Evolutionary conservation across 2,888 invertebrate species (phyloP).

Genomic region (Dryococelus australis): DNA sequence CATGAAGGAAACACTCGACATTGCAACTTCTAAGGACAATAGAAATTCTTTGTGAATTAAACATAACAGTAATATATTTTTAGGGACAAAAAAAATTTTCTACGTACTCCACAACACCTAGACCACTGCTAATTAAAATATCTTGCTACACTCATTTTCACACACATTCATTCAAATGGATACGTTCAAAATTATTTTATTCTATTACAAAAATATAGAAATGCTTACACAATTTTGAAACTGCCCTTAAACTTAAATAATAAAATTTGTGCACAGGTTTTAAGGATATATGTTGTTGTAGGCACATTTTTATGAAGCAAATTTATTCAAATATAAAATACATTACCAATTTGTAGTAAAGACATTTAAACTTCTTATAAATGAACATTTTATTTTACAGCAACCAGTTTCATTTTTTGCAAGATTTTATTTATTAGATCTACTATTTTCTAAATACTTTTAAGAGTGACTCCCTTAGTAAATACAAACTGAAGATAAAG

Average conservation of each 20-base stretch:
- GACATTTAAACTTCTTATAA: not conserved
- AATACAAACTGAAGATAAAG: too few relatives aligned
- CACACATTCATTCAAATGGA: constrained; percentile 21
- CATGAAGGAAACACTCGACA: constrained; percentile 11
- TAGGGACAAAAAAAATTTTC: constrained; percentile 22
- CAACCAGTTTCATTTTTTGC: not conserved
- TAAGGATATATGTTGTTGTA: not conserved
- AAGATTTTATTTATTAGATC: not conserved
- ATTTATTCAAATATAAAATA: not conserved
- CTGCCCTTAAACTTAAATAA: not conserved
- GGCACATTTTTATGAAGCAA: not conserved
- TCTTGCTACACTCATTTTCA: not conserved
- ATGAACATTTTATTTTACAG: not conserved
- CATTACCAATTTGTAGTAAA: not conserved
- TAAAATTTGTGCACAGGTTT: not conserved
- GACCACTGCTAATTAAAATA: constrained; percentile 31
- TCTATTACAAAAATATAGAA: not conserved
- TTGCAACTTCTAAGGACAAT: constrained; percentile 26
- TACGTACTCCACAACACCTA: constrained; percentile 41
- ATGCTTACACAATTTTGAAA: not conserved
- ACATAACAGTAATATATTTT: constrained; percentile 18
- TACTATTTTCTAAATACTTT: too few relatives aligned
- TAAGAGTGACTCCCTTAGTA: too few relatives aligned
- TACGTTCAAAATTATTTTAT: not conserved
- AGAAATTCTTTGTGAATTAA: not conserved